A percentile compares a stretch with the other conserved stretches of the same genome.
Evolutionary conservation across 2,797 vertebrate species (phyloP).

Genomic region (Myiotriccus ornatus): DNA sequence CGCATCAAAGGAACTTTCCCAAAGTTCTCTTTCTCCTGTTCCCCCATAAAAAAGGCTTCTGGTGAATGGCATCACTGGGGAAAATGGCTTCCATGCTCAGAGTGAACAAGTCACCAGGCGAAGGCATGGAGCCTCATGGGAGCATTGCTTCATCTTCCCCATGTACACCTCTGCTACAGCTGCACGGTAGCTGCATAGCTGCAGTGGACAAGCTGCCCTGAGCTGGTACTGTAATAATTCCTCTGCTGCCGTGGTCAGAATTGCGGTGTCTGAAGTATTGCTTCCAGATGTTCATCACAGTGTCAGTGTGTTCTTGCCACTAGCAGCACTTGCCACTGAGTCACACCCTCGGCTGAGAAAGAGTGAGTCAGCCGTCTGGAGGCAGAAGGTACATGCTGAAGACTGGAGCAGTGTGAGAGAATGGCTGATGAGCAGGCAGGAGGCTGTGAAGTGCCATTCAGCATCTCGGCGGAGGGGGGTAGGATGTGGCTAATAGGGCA

Average conservation of each 20-base stretch:
- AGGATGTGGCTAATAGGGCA: background rate
- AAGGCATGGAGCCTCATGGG: background rate
- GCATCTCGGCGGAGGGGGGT: accelerated
- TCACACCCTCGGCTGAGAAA: background rate
- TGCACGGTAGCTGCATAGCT: background rate
- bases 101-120: background rate
- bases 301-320: background rate
- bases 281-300: background rate
- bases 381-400: background rate
- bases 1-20: background rate
- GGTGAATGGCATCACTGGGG: background rate
- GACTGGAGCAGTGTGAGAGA: background rate
- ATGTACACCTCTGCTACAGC: background rate
- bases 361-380: background rate
- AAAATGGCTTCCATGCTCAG: background rate
- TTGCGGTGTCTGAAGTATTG: background rate
- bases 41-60: background rate
- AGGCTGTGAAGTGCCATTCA: background rate
- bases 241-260: background rate
- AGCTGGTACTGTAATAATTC: background rate
- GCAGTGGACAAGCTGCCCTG: background rate
- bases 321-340: background rate
- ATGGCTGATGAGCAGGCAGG: background rate
- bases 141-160: background rate
- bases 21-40: background rate